Evolutionary conservation across 53 echinoderm and acorn worm species (phyloP).

Genomic region (Henricia sp.): DNA sequence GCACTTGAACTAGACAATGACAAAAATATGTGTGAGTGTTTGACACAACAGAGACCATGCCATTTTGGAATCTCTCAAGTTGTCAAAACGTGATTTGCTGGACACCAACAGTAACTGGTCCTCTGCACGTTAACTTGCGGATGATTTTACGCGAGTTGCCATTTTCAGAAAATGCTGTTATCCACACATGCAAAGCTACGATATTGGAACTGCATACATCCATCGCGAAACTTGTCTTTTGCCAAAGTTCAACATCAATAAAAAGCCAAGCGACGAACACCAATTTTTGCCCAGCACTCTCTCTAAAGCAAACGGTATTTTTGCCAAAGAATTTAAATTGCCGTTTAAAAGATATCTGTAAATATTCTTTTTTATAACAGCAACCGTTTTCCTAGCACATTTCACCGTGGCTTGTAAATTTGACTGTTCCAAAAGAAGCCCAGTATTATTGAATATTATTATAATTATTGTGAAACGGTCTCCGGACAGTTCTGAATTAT

Average conservation of each 20-base stretch:
- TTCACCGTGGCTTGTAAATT: neutral
- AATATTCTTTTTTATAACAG: neutral
- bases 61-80: too few species aligned
- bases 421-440: too few species aligned
- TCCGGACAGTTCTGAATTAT: too few species aligned
- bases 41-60: too few species aligned
- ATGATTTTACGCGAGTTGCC: neutral
- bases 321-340: slow-evolving; percentile 41
- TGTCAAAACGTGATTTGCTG: too few species aligned
- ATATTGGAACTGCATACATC: neutral
- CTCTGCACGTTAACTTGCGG: neutral
- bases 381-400: neutral
- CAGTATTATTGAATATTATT: too few species aligned
- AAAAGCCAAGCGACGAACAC: neutral
- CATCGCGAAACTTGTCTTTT: neutral
- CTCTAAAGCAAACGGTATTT: neutral
- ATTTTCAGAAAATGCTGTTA: neutral
- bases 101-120: neutral
- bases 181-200: neutral
- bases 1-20: too few species aligned
- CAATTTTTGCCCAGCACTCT: neutral
- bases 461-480: too few species aligned
- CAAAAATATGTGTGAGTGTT: too few species aligned
- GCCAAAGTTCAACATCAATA: neutral
- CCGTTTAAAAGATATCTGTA: neutral